Conservation (phyloP, 2,888 invertebrate genomes). For the Netelia melanura region DNA sequence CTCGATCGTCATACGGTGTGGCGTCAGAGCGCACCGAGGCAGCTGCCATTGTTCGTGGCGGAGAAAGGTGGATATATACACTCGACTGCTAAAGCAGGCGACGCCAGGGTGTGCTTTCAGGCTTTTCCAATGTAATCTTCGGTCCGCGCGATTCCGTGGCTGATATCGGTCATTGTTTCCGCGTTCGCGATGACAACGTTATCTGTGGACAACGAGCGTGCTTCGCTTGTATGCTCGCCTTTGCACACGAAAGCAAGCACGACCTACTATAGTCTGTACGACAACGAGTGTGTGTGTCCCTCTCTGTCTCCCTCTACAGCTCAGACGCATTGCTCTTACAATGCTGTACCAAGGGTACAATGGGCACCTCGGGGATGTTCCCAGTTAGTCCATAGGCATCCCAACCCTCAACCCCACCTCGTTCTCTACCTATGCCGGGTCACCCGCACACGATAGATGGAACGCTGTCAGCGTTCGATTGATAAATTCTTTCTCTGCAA, state of each 20-base stretch:
- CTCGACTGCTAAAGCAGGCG: constrained; percentile 33
- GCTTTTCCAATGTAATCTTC: constrained; percentile 69
- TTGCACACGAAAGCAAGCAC: constrained; percentile 15
- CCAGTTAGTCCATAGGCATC: constrained; percentile 23
- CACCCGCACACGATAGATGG: constrained; percentile 20
- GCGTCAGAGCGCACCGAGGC: constrained; percentile 13
- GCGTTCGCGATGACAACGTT: constrained; percentile 68
- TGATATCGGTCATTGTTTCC: constrained; percentile 71
- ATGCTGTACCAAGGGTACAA: constrained; percentile 48
- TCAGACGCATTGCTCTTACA: constrained; percentile 52
- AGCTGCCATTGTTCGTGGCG: constrained; percentile 53
- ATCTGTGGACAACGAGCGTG: constrained; percentile 52
- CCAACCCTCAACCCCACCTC: constrained; percentile 20
- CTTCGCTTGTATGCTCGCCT: constrained; percentile 30
- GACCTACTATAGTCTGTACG: constrained; percentile 25
- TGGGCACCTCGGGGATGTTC: constrained; percentile 33
- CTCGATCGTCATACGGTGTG: constrained; percentile 57
- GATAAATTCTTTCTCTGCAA: constrained; percentile 2
- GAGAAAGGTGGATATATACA: constrained; percentile 36
- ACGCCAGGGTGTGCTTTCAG: constrained; percentile 60
- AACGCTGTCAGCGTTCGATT: constrained; percentile 27
- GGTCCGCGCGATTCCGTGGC: constrained; percentile 56
- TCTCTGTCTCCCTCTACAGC: constrained; percentile 7
- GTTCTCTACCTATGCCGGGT: not conserved
- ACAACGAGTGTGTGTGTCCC: constrained; percentile 2